phyloP scores from a whole-genome alignment of 2,113 vertebrate genomes.

The Cricetomys ansorgei region DNA sequence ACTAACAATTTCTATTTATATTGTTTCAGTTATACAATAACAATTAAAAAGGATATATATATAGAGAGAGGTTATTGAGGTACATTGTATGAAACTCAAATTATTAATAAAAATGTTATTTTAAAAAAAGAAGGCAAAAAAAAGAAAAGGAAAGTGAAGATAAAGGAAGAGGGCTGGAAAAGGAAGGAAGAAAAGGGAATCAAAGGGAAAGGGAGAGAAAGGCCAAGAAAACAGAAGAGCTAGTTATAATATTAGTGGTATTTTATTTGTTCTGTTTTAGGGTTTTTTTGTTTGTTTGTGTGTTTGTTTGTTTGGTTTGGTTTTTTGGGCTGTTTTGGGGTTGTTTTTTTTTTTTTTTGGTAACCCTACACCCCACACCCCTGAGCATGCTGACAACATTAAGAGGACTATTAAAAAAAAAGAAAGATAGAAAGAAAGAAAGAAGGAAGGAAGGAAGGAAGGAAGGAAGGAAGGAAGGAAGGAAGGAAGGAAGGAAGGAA shows the following conservation, averaged over 20 bases:
- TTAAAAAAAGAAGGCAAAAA: neutral
- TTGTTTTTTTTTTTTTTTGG: neutral
- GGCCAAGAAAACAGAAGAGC: neutral
- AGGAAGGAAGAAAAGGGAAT: fast-evolving
- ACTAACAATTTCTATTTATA: neutral
- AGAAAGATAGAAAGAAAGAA: too few relatives aligned
- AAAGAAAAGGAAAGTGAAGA: fast-evolving
- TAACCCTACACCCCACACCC: too few relatives aligned
- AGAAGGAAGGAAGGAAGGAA: too few relatives aligned
- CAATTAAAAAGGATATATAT: neutral
- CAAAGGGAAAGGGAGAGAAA: neutral
- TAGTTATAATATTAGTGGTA: neutral
- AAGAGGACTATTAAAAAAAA: neutral
- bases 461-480: too few relatives aligned
- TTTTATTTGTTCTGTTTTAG: too few relatives aligned
- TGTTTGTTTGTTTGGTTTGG: too few relatives aligned
- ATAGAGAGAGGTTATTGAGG: too few relatives aligned
- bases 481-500: too few relatives aligned
- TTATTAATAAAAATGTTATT: too few relatives aligned
- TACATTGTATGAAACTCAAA: too few relatives aligned
- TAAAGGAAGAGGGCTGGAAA: fast-evolving
- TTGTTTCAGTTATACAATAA: neutral
- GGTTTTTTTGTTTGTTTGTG: too few relatives aligned
- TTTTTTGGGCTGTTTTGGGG: too few relatives aligned
- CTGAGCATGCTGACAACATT: neutral